These are phyloP conservation scores for Lucifuga dentata DNA, from an alignment of 2,113 vertebrate species.

Conservation along the genomic window DNA sequence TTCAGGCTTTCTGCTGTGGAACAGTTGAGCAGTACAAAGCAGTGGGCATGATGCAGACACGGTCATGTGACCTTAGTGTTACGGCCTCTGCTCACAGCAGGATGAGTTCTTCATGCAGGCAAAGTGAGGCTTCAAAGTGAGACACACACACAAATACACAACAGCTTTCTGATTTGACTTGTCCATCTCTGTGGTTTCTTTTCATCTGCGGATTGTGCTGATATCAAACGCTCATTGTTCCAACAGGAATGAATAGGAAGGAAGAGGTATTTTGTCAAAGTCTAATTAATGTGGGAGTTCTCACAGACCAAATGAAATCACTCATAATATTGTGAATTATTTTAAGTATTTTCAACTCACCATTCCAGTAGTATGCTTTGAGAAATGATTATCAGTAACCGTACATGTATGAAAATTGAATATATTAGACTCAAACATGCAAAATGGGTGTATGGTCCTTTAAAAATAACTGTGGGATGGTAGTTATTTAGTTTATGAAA, in stretches of 20 bases:
- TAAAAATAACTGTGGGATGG: no score
- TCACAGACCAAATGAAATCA: no score
- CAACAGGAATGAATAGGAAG: slow-evolving; percentile 5
- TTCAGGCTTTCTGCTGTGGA: neutral
- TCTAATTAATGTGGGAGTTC: no score
- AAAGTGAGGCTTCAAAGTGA: slow-evolving; percentile 47
- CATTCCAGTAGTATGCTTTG: no score
- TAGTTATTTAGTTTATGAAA: no score
- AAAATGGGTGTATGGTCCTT: no score
- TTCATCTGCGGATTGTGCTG: slow-evolving; percentile 50
- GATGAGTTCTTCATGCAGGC: slow-evolving; percentile 22
- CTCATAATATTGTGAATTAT: no score
- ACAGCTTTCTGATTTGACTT: slow-evolving; percentile 49
- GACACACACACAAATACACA: slow-evolving; percentile 38
- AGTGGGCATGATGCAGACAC: neutral
- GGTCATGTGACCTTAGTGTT: slow-evolving; percentile 17
- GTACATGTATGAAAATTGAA: no score
- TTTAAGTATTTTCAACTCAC: no score
- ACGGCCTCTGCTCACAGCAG: slow-evolving; percentile 36
- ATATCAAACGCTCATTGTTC: slow-evolving; percentile 18
- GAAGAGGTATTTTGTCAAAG: no score
- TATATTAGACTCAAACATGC: no score
- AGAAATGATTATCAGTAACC: no score
- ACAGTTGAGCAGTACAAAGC: neutral
- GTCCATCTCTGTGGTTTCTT: slow-evolving; percentile 31